Conservation (phyloP, 2,797 vertebrate genomes). For the Neopelma chrysocephalum region DNA sequence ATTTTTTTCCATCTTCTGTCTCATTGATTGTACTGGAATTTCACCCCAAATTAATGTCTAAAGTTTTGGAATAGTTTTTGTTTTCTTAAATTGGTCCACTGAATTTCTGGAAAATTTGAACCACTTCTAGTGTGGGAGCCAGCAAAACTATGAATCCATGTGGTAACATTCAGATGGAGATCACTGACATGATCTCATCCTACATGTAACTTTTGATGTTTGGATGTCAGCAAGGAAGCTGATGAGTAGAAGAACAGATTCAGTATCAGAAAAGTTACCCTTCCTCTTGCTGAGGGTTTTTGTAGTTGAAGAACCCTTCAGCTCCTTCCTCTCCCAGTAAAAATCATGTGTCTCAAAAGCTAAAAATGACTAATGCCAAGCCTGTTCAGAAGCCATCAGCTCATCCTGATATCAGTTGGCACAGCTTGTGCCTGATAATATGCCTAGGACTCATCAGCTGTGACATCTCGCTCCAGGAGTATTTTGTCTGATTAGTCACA, state of each 20-base stretch:
- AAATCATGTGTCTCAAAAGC: background rate
- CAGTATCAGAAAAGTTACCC: background rate
- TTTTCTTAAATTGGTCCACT: slow-evolving; percentile 14
- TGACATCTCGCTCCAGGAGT: background rate
- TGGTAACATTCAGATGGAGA: slow-evolving; percentile 48
- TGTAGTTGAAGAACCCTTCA: background rate
- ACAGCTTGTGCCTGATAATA: background rate
- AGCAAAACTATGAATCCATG: slow-evolving; percentile 32
- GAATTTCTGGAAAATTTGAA: slow-evolving; percentile 43
- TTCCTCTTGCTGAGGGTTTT: background rate
- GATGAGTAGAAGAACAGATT: background rate
- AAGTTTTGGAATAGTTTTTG: background rate
- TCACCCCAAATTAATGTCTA: background rate
- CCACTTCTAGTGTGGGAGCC: background rate
- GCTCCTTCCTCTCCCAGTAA: background rate
- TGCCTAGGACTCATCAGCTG: background rate
- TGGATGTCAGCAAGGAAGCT: slow-evolving; percentile 27
- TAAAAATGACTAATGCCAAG: background rate
- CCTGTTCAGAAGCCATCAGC: background rate
- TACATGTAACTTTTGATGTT: background rate
- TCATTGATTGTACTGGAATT: background rate
- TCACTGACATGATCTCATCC: slow-evolving; percentile 52
- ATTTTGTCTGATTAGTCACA: background rate
- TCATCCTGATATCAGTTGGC: background rate
- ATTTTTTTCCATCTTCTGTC: background rate